Evolutionary conservation across 2,113 vertebrate species (phyloP).

Genomic region (Rhea pennata): DNA sequence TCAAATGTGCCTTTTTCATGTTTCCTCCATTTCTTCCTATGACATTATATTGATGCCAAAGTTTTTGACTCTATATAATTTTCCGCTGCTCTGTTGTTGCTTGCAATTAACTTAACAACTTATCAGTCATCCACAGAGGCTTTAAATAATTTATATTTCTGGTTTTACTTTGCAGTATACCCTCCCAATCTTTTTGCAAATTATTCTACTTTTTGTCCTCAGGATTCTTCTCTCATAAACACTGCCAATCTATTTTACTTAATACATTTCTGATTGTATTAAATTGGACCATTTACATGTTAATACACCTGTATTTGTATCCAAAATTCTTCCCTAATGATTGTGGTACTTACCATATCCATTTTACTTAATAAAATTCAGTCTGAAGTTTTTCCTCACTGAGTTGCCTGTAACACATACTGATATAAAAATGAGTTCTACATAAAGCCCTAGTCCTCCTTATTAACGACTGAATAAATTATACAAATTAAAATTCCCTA

Average conservation of each 20-base stretch:
- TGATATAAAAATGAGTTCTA: slow-evolving; percentile 59
- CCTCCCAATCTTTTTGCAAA: not conserved
- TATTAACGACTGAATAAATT: slow-evolving; percentile 65
- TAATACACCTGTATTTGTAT: slow-evolving; percentile 62
- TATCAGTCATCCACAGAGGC: slow-evolving; percentile 30
- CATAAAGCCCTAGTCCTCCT: slow-evolving; percentile 36
- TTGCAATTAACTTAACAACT: slow-evolving; percentile 38
- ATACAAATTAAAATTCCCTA: slow-evolving; percentile 69
- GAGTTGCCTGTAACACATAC: slow-evolving; percentile 49
- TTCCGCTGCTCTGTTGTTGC: slow-evolving; percentile 2
- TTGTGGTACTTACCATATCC: slow-evolving; percentile 18
- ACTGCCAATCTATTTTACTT: slow-evolving; percentile 54
- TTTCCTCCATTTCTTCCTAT: not conserved
- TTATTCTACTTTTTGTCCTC: not conserved
- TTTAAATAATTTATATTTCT: slow-evolving; percentile 38
- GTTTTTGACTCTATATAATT: not conserved
- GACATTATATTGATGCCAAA: not conserved
- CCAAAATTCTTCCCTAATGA: slow-evolving; percentile 47
- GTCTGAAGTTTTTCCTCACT: slow-evolving; percentile 55
- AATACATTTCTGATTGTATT: slow-evolving; percentile 53
- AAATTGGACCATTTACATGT: slow-evolving; percentile 53
- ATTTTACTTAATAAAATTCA: slow-evolving; percentile 65
- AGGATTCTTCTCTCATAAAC: slow-evolving; percentile 49
- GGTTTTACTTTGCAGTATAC: not conserved
- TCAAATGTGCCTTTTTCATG: not conserved